Base-by-base conservation (phyloP, 2,888 invertebrate genomes). In the Cylindroiulus punctatus region DNA sequence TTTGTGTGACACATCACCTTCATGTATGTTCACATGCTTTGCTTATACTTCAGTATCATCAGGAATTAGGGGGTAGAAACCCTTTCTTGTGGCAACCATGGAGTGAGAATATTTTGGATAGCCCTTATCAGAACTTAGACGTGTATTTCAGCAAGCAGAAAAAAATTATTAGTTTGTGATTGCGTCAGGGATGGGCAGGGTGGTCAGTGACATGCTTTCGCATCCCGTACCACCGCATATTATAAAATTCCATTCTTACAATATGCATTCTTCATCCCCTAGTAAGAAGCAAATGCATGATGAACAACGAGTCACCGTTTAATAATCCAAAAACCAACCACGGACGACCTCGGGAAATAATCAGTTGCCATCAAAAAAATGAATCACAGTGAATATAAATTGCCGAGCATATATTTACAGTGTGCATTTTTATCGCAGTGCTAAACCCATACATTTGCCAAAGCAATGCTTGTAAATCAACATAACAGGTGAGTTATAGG, bases 401-500 rank as follows among this genome's bases (percentile, higher is more conserved):
- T 30, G 76, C 65, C 1, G 76, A 1, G n/a, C n/a, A n/a, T n/a
- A n/a, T n/a, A n/a, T 47, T 2, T n/a, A 52, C 4, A 44, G 44
- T 14, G 30, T 32, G 76, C 76, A 65, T 76, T 2, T 76, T 76
- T 76, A 76, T 76, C 76, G 30, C 30, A 10, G 17, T 76, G 76
- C 32, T 30, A 26, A 26, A 76, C 76, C 76, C 76, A n/a, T 17
- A 30, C 17, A 17, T 76, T 76, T 76, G 26, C 5, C 76, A 76
- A n/a, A n/a, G n/a, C n/a, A n/a, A 22, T 1, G 26, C 8, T 22
- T 65, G 30, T 30, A 32, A 76, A 76, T 76, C 30, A 4, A 3
- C 76, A 76, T 76, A 26, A 76, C 76, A 76, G 76, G 76, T 14
- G 76, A 76, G 76, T 76, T 76, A 76, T 30, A 76, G 76, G 30